Base-by-base conservation (phyloP, 2,888 invertebrate genomes). In the Heliconius ethilla region DNA sequence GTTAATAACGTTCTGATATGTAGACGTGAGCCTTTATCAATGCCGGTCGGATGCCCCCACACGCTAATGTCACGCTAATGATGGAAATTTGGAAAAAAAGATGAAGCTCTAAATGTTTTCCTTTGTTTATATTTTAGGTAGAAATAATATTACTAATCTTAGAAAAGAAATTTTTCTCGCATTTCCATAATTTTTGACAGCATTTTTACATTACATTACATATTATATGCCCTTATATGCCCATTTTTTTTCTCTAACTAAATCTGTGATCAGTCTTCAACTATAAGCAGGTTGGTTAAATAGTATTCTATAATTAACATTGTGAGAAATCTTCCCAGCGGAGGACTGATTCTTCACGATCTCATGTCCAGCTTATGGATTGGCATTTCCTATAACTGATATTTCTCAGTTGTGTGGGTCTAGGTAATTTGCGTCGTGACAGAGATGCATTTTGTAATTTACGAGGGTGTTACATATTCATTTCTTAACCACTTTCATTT, bases 1-100 rank as follows among this genome's bases (percentile, higher is more conserved):
- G 84, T 89, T 90, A 91, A 90, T 91, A 91, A 91, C 90, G 89
- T 79, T 59, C 59, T 81, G 80, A 83, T 83, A 78, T 77, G 62
- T 78, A 77, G 77, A 77, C 70, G 76, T 62, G 75, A 72, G 7
- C 63, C 22, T 63, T 81, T 78, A 80, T 80, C 79, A 76, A 72
- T 67, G 15, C 77, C 75, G 77, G 75, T 70, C 27, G 75, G 55
- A 55, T 78, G 78, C 78, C n/a, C 66, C 75, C 66, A n/a, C 45
- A 37, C 75, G 75, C 73, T 79, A 79, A 77, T 77, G 75, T 73
- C 29, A 66, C 55, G 59, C 55, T 79, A 77, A 77, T 79, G 79
- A 75, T 27, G 51, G n/a, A 63, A 51, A 29, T 59, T 65, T 33
- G 27, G 22, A 33, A 37, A 22, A 40, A 37, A 25, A 25, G 33